These are phyloP conservation scores for Mamestra configurata DNA, from an alignment of 1,140 invertebrate species.

Conservation along the genomic window DNA sequence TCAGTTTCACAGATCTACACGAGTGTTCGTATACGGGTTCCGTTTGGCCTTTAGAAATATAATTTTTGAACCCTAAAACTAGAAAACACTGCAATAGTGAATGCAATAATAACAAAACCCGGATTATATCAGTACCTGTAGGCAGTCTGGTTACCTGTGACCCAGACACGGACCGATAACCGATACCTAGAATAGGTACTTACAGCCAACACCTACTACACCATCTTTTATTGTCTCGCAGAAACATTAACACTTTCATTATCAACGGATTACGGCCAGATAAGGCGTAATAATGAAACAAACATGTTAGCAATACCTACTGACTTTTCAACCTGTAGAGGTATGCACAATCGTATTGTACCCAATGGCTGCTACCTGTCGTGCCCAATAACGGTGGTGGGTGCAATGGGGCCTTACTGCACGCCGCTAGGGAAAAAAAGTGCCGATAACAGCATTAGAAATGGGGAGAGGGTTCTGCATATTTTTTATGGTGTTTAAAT, in stretches of 20 bases:
- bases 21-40: too few species aligned
- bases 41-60: too few species aligned
- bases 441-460: background rate
- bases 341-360: conserved; percentile 3
- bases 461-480: background rate
- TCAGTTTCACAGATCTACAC: too few species aligned
- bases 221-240: background rate
- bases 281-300: conserved; percentile 7
- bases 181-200: too few species aligned
- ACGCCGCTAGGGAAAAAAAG: conserved; percentile 11
- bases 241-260: background rate
- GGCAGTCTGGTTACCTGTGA: too few species aligned
- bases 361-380: conserved; percentile 16
- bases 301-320: background rate
- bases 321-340: conserved; percentile 8
- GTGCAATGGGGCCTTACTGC: background rate
- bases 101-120: too few species aligned
- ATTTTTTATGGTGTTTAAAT: background rate
- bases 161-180: too few species aligned
- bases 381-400: background rate
- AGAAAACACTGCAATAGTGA: too few species aligned
- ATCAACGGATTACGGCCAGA: background rate
- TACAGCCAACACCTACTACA: background rate
- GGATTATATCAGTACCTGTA: too few species aligned
- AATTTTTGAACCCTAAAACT: too few species aligned